These are phyloP conservation scores for Dicaeum eximium DNA, from an alignment of 2,113 vertebrate genomes.

Conservation along the genomic window DNA sequence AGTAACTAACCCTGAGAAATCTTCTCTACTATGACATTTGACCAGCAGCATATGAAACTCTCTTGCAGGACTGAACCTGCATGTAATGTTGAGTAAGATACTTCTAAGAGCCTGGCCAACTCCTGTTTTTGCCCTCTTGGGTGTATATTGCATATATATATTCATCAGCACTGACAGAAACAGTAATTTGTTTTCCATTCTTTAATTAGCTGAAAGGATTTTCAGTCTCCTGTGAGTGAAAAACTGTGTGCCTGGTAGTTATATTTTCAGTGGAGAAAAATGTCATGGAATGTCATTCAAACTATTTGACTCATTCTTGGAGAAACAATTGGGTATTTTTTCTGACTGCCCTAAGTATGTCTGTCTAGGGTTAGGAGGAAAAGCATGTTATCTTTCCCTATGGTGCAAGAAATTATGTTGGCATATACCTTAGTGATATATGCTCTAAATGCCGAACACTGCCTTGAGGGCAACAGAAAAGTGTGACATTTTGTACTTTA, in stretches of 20 bases:
- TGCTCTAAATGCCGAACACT: background rate
- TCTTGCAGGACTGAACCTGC: background rate
- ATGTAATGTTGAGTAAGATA: background rate
- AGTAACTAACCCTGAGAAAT: background rate
- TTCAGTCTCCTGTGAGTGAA: background rate
- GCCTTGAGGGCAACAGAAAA: background rate
- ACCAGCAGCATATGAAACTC: background rate
- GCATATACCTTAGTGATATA: background rate
- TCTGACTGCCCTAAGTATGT: background rate
- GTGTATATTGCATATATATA: background rate
- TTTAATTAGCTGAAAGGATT: background rate
- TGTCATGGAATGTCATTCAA: background rate
- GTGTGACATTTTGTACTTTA: conserved; percentile 3
- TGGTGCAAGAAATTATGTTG: background rate
- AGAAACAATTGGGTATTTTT: background rate
- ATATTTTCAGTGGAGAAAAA: background rate
- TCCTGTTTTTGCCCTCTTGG: background rate
- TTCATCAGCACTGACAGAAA: background rate
- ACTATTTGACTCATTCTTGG: background rate
- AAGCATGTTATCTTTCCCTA: background rate
- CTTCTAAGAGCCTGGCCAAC: background rate
- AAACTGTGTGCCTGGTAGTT: background rate
- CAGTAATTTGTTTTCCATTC: background rate
- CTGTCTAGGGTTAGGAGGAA: background rate
- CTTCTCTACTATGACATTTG: background rate